phyloP scores from a whole-genome alignment of 2,888 invertebrate genomes.

The Galeopsomyia nigrocyanea region DNA sequence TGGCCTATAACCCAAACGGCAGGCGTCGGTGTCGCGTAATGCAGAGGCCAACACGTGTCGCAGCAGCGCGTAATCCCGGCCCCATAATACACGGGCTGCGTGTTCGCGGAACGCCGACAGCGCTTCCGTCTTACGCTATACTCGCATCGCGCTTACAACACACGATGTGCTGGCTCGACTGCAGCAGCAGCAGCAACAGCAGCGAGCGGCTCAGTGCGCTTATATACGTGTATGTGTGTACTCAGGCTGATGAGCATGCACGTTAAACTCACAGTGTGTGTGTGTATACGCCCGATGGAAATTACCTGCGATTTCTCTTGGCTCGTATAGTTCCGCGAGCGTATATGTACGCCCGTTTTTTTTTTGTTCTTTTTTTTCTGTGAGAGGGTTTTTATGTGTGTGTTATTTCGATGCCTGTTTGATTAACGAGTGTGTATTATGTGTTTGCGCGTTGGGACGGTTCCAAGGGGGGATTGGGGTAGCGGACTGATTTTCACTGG shows the following conservation, averaged over 20 bases:
- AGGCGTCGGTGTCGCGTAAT: constrained; percentile 17
- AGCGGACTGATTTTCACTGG: no score
- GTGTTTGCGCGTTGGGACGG: no score
- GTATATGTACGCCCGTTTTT: no score
- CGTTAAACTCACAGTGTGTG: constrained; percentile 4
- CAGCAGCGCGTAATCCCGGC: constrained; percentile 37
- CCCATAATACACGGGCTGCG: constrained; percentile 26
- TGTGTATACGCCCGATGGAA: neutral
- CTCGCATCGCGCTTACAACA: constrained; percentile 15
- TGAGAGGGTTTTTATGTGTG: no score
- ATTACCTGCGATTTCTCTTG: no score
- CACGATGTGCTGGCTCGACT: neutral
- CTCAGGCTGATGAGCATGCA: neutral
- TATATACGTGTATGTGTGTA: neutral
- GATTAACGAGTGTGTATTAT: no score
- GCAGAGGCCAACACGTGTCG: constrained; percentile 41
- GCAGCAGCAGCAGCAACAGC: neutral
- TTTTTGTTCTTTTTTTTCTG: no score
- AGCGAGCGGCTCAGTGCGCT: neutral
- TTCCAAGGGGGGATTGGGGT: no score
- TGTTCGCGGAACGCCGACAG: constrained; percentile 35
- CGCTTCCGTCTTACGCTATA: constrained; percentile 34
- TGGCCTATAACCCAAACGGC: neutral
- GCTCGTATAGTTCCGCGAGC: no score
- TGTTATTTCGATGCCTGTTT: no score